Evolutionary conservation across 2,888 invertebrate species (phyloP).

Genomic region (Helobdella robusta): DNA sequence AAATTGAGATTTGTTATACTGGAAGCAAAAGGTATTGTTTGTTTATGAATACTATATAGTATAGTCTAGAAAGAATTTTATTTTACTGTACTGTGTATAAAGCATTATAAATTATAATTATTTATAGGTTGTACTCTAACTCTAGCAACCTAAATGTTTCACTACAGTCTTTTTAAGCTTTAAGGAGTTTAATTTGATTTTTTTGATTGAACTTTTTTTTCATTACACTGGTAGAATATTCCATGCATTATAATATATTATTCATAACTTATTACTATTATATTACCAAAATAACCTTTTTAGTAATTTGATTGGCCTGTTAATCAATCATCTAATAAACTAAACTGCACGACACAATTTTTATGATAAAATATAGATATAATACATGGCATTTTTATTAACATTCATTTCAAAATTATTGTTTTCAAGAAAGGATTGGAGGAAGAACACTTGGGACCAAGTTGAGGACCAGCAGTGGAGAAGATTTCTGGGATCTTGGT

Average conservation of each 20-base stretch:
- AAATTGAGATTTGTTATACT: slow-evolving; percentile 43
- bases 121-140: too few species aligned
- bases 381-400: not conserved
- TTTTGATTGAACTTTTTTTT: too few species aligned
- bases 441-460: slow-evolving; percentile 43
- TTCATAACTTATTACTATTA: not conserved
- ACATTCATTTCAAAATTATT: not conserved
- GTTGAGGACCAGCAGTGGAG: slow-evolving; percentile 40
- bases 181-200: too few species aligned
- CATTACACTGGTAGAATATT: too few species aligned
- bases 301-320: too few species aligned
- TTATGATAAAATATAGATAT: not conserved
- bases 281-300: too few species aligned
- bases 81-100: too few species aligned
- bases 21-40: slow-evolving; percentile 48
- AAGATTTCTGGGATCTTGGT: slow-evolving; percentile 43
- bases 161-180: too few species aligned
- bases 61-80: not conserved
- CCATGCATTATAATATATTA: not conserved
- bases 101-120: not conserved
- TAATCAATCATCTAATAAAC: too few species aligned
- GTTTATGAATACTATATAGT: too few species aligned
- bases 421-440: slow-evolving; percentile 43
- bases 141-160: too few species aligned
- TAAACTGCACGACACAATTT: too few species aligned